A percentile compares a stretch with the other conserved stretches of the same genome.
phyloP scores from a whole-genome alignment of 2,113 vertebrate genomes.

The Centropus unirufus region DNA sequence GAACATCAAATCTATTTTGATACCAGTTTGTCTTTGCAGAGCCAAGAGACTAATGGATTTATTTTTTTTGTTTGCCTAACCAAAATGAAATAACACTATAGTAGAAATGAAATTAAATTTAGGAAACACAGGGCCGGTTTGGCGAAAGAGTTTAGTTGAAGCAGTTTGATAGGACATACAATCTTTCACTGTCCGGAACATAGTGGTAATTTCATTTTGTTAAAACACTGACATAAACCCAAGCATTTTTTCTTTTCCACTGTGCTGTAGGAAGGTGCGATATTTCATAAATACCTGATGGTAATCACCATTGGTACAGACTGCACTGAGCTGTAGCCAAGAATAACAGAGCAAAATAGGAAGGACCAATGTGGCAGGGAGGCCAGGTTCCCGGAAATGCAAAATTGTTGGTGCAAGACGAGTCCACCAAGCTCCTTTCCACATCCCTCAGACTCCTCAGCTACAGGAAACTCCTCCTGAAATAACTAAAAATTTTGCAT shows the following conservation, averaged over 20 bases:
- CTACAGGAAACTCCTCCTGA: not conserved
- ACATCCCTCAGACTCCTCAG: not conserved
- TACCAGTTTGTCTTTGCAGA: not conserved
- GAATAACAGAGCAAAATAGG: not conserved
- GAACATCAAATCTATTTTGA: not conserved
- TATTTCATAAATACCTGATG: not conserved
- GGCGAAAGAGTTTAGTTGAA: not conserved
- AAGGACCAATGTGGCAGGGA: not conserved
- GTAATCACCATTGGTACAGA: rapidly evolving
- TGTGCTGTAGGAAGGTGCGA: not conserved
- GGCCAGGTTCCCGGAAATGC: not conserved
- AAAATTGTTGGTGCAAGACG: rapidly evolving
- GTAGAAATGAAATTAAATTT: not conserved
- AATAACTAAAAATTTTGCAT: not conserved
- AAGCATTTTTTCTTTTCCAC: not conserved
- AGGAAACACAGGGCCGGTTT: too few relatives aligned
- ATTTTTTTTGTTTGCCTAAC: not conserved
- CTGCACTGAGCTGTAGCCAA: not conserved
- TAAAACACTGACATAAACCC: not conserved
- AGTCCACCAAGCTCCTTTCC: not conserved
- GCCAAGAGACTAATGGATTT: not conserved
- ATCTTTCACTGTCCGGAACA: not conserved
- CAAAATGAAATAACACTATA: not conserved
- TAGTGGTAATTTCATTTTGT: not conserved
- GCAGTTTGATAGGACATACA: not conserved